phyloP scores from a whole-genome alignment of 2,888 invertebrate species.

The Orthonychiurus folsomi region DNA sequence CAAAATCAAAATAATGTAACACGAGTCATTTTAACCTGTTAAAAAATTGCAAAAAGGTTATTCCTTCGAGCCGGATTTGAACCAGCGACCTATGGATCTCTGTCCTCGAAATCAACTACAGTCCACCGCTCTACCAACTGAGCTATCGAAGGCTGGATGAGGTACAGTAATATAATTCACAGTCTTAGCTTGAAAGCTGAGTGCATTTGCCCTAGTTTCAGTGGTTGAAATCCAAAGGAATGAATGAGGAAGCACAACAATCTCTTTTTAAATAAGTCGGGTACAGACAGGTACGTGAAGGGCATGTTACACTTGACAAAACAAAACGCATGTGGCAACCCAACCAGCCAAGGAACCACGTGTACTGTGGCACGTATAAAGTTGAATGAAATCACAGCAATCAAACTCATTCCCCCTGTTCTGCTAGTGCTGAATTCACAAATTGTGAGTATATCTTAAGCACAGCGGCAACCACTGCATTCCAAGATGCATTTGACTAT shows the following conservation, averaged over 20 bases:
- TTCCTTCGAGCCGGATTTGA: slow-evolving; percentile 42
- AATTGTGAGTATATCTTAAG: too few species aligned
- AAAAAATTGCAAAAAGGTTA: neutral
- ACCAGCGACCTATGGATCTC: slow-evolving; percentile 42
- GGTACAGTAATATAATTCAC: neutral
- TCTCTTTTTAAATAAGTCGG: too few species aligned
- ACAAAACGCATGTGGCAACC: too few species aligned
- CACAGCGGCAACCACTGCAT: too few species aligned
- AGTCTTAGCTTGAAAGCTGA: neutral
- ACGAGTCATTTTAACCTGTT: neutral
- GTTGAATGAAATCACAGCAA: too few species aligned
- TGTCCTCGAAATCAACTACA: slow-evolving; percentile 36
- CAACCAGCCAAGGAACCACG: too few species aligned
- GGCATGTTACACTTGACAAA: too few species aligned
- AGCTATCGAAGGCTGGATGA: slow-evolving; percentile 9
- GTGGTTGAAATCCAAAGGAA: neutral
- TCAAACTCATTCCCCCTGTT: too few species aligned
- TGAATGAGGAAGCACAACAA: neutral
- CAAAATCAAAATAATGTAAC: too few species aligned
- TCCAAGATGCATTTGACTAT: too few species aligned
- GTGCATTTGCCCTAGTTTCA: neutral
- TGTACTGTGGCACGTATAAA: too few species aligned
- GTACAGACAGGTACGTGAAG: neutral
- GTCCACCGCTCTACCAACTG: slow-evolving; percentile 38
- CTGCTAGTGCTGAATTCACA: too few species aligned